Evolutionary conservation across 2,797 vertebrate genomes (phyloP).

Genomic region (Pitangus sulphuratus): DNA sequence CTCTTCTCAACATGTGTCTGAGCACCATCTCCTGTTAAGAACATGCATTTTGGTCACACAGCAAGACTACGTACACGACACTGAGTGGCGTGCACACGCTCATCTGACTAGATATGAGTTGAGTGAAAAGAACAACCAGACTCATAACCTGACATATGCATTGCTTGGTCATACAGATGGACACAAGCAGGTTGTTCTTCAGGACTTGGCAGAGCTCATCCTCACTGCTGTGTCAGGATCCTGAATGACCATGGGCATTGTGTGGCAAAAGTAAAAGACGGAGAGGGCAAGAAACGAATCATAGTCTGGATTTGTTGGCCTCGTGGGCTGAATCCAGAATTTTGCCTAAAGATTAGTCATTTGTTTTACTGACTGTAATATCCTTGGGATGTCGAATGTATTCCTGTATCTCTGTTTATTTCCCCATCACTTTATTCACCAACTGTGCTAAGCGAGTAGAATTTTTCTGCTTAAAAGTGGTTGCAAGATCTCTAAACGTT

Average conservation of each 20-base stretch:
- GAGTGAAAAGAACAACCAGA: not conserved
- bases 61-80: accelerated
- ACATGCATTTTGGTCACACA: not conserved
- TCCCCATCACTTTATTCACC: not conserved
- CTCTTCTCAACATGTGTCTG: not conserved
- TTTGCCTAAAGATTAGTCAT: not conserved
- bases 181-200: not conserved
- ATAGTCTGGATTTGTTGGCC: not conserved
- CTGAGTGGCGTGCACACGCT: accelerated
- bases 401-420: not conserved
- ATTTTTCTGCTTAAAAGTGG: not conserved
- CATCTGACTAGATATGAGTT: not conserved
- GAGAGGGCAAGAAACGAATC: not conserved
- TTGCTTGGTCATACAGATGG: not conserved
- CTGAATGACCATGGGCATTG: not conserved
- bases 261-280: not conserved
- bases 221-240: not conserved
- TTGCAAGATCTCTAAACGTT: not conserved
- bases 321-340: not conserved
- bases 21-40: not conserved
- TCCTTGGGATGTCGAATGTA: not conserved
- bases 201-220: not conserved
- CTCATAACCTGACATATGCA: not conserved
- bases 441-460: not conserved
- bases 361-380: not conserved